Evolutionary conservation across 2,797 vertebrate genomes (phyloP).

Genomic region (Chaunax sp.): DNA sequence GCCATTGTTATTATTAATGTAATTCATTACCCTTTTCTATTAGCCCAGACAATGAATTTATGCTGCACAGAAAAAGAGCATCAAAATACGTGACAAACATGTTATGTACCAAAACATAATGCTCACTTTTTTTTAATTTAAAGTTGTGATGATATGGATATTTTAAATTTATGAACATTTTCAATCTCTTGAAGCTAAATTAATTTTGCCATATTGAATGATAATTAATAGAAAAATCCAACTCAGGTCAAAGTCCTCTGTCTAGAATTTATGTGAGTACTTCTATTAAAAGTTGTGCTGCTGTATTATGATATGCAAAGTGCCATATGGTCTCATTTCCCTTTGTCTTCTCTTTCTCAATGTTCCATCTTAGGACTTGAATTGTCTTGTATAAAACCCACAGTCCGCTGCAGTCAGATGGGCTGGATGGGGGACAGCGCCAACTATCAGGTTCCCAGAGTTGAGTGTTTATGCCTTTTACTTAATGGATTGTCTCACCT

Average conservation of each 20-base stretch:
- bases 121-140: neutral
- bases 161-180: constrained; percentile 7
- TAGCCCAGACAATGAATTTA: neutral
- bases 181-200: constrained; percentile 21
- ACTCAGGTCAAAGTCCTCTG: constrained; percentile 11
- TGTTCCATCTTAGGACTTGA: constrained; percentile 78
- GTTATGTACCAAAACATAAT: neutral
- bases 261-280: constrained; percentile 21
- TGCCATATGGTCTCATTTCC: constrained; percentile 67
- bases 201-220: constrained; percentile 5
- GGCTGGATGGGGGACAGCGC: constrained; percentile 71
- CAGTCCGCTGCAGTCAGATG: constrained; percentile 78
- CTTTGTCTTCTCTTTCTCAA: constrained; percentile 76
- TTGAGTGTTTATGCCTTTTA: constrained; percentile 82
- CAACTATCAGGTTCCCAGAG: constrained; percentile 75
- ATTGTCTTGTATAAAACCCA: constrained; percentile 76
- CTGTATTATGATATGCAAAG: constrained; percentile 60
- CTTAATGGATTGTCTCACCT: constrained; percentile 83
- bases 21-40: constrained; percentile 2
- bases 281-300: constrained; percentile 51
- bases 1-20: constrained; percentile 1
- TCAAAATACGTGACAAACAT: neutral
- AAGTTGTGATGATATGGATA: neutral
- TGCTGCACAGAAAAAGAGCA: constrained; percentile 5
- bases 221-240: constrained; percentile 26